Conservation (phyloP, 2,113 vertebrate species). For the Sylvicapra grimmia region DNA sequence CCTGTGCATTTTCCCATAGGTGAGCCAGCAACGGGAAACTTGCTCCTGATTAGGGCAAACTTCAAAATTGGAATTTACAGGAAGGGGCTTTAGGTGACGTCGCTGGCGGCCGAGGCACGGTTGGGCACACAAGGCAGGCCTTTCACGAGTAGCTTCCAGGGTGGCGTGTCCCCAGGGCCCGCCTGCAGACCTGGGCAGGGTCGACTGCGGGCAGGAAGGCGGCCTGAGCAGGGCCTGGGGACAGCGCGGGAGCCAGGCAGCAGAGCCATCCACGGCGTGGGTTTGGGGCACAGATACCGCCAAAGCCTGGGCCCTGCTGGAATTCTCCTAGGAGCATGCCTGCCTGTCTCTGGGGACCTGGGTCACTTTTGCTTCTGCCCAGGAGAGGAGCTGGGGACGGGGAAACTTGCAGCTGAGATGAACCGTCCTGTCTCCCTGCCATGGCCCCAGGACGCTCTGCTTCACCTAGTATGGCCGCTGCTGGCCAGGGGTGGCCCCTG, state of each 20-base stretch:
- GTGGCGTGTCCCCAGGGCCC: fast-evolving
- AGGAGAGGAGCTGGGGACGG: fast-evolving
- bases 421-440: background rate
- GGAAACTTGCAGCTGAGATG: fast-evolving
- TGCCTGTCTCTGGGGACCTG: no score
- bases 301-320: no score
- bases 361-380: background rate
- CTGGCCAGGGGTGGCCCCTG: fast-evolving
- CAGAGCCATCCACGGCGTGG: fast-evolving
- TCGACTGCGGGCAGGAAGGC: fast-evolving
- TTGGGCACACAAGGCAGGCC: constrained; percentile 68
- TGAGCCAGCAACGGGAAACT: constrained; percentile 82
- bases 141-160: constrained; percentile 64
- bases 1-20: constrained; percentile 81
- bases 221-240: background rate
- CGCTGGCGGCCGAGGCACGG: constrained; percentile 76
- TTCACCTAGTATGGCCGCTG: background rate
- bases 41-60: constrained; percentile 80
- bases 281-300: no score
- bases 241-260: fast-evolving
- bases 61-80: constrained; percentile 80
- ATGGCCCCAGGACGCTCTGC: fast-evolving
- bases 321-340: background rate
- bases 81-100: constrained; percentile 76
- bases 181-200: background rate